Percentiles rank a stretch among this genome's conserved stretches.
These are phyloP conservation scores for Hystrix cristata DNA, from an alignment of 2,113 vertebrate species.

Conservation along the genomic window DNA sequence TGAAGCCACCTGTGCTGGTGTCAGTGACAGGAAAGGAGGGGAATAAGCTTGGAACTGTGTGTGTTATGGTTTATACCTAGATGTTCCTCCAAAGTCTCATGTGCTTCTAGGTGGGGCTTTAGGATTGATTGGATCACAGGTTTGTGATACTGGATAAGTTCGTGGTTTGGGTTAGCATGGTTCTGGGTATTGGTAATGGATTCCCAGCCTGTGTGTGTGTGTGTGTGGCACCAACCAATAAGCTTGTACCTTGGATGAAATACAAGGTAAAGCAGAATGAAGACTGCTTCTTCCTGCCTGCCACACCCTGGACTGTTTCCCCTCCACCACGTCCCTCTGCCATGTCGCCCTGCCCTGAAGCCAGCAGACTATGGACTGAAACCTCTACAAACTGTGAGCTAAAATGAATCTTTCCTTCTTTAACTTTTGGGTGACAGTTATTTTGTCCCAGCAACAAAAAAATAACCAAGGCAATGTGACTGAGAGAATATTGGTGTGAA, in stretches of 20 bases:
- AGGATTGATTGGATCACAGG: neutral
- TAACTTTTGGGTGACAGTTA: neutral
- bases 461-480: neutral
- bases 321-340: neutral
- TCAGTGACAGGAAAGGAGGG: neutral
- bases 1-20: neutral
- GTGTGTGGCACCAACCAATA: neutral
- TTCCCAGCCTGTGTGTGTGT: neutral
- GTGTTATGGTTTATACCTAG: neutral
- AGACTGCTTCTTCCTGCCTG: neutral
- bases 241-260: neutral
- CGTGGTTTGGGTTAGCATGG: neutral
- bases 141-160: neutral
- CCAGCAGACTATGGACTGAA: neutral
- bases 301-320: neutral
- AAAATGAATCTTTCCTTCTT: neutral
- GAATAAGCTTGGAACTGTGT: neutral
- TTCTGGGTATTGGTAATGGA: neutral
- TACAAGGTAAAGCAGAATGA: neutral
- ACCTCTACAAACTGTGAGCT: neutral
- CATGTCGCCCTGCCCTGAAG: neutral
- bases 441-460: neutral
- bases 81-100: neutral
- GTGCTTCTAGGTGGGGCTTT: neutral
- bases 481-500: neutral